Percentiles rank a stretch among this genome's conserved stretches.
Evolutionary conservation across 2,888 invertebrate genomes (phyloP).

Genomic region (Sphaerophoria taeniata): DNA sequence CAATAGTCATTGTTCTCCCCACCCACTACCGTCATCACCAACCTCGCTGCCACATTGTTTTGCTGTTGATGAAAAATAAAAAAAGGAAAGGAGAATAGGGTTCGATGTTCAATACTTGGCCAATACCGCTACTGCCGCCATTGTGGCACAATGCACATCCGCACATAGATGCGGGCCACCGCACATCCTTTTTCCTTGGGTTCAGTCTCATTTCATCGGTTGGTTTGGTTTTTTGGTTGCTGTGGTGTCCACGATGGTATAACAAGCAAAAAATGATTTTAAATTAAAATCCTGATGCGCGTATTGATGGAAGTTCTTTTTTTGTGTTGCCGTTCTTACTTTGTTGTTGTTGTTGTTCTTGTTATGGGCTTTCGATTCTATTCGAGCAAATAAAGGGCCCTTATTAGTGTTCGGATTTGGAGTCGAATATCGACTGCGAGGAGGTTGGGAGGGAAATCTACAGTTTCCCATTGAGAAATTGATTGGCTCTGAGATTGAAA

Average conservation of each 20-base stretch:
- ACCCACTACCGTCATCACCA: not conserved
- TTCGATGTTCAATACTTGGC: constrained; percentile 30
- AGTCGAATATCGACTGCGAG: constrained; percentile 7
- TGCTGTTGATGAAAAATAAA: not conserved
- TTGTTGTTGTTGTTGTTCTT: constrained; percentile 25
- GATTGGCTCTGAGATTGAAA: constrained; percentile 73
- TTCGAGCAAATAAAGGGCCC: constrained; percentile 50
- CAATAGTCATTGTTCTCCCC: constrained; percentile 56
- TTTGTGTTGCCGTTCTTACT: constrained; percentile 6
- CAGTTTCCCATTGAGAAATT: constrained; percentile 60
- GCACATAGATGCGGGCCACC: constrained; percentile 74
- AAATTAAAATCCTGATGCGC: constrained; percentile 74
- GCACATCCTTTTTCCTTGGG: constrained; percentile 72
- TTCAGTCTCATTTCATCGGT: constrained; percentile 65
- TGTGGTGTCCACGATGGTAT: constrained; percentile 71
- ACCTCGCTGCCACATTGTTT: not conserved
- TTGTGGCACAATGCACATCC: constrained; percentile 66
- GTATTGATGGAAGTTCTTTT: constrained; percentile 71
- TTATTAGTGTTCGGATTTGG: constrained; percentile 56
- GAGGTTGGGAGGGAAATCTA: constrained; percentile 5
- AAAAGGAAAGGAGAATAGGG: constrained; percentile 11
- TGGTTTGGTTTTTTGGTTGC: constrained; percentile 74
- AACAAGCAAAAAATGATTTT: constrained; percentile 74
- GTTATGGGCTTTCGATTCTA: constrained; percentile 47
- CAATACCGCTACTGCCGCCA: not conserved